Evolutionary conservation across 2,113 vertebrate species (phyloP).

Genomic region (Heloderma charlesbogerti): DNA sequence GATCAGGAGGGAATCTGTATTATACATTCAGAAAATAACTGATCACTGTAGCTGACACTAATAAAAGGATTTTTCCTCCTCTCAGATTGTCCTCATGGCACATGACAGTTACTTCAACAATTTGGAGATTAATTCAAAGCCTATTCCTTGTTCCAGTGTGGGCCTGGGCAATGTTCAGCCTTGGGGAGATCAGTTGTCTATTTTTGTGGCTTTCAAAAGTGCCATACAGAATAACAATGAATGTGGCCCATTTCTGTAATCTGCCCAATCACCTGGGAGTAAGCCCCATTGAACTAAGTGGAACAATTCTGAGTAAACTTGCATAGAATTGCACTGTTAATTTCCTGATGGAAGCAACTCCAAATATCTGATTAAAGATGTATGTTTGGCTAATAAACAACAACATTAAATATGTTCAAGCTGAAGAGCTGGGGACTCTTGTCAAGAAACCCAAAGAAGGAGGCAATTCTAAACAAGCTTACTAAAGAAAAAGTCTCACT

Average conservation of each 20-base stretch:
- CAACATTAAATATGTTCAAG: not conserved
- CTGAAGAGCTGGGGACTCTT: not conserved
- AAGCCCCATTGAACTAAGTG: not conserved
- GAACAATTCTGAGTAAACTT: not conserved
- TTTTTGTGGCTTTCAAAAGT: not conserved
- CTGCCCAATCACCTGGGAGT: not conserved
- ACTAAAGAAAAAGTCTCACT: not conserved
- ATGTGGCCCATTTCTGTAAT: not conserved
- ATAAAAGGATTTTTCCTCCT: not conserved
- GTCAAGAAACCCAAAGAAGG: not conserved
- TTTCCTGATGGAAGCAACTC: not conserved
- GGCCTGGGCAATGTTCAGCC: not conserved
- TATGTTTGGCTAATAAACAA: not conserved
- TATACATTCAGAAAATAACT: not conserved
- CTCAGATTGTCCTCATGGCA: not conserved
- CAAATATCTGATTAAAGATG: not conserved
- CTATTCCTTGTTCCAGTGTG: not conserved
- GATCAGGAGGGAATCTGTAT: too few relatives aligned
- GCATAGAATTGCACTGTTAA: not conserved
- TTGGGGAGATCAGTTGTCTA: not conserved
- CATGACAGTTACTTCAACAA: not conserved
- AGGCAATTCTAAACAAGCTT: not conserved
- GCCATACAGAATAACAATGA: too few relatives aligned
- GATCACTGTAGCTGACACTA: not conserved
- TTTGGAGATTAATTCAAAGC: not conserved